A percentile compares a stretch with the other conserved stretches of the same genome.
Conservation (phyloP, 2,113 vertebrate genomes). For the Cynopterus brachyotis region DNA sequence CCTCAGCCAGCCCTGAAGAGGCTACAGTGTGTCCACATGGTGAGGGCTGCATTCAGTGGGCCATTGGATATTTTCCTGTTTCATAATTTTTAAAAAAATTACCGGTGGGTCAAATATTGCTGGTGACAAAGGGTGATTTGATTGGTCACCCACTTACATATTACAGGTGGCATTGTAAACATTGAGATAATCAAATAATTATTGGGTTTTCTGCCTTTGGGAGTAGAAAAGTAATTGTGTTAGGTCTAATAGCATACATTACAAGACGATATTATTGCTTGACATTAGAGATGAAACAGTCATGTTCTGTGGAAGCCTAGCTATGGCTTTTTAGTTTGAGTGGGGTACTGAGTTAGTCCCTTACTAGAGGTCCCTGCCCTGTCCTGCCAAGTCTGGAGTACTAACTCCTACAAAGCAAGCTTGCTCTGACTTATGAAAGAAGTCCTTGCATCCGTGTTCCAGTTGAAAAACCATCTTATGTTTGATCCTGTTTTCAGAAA, state of each 20-base stretch:
- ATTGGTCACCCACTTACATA: slow-evolving; percentile 17
- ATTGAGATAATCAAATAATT: slow-evolving; percentile 40
- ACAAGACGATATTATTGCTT: slow-evolving; percentile 27
- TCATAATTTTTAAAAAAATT: slow-evolving; percentile 20
- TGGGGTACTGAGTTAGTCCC: background rate
- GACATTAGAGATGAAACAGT: slow-evolving; percentile 30
- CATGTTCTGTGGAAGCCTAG: background rate
- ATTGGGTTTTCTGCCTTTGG: slow-evolving; percentile 2
- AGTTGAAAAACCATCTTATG: background rate
- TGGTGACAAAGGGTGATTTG: slow-evolving; percentile 43
- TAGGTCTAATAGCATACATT: slow-evolving; percentile 8
- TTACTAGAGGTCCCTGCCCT: background rate
- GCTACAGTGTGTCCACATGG: background rate
- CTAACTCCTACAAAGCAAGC: slow-evolving; percentile 29
- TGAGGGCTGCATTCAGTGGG: background rate
- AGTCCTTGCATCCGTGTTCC: background rate
- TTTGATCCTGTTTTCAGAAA: slow-evolving; percentile 36
- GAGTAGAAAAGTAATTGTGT: slow-evolving; percentile 25
- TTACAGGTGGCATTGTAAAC: background rate
- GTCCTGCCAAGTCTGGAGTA: background rate
- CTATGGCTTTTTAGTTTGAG: slow-evolving; percentile 18
- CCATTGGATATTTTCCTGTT: slow-evolving; percentile 41
- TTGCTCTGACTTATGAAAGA: background rate
- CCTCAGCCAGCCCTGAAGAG: background rate
- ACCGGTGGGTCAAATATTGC: slow-evolving; percentile 14